phyloP scores from a whole-genome alignment of 2,113 vertebrate genomes.

The Heloderma charlesbogerti region DNA sequence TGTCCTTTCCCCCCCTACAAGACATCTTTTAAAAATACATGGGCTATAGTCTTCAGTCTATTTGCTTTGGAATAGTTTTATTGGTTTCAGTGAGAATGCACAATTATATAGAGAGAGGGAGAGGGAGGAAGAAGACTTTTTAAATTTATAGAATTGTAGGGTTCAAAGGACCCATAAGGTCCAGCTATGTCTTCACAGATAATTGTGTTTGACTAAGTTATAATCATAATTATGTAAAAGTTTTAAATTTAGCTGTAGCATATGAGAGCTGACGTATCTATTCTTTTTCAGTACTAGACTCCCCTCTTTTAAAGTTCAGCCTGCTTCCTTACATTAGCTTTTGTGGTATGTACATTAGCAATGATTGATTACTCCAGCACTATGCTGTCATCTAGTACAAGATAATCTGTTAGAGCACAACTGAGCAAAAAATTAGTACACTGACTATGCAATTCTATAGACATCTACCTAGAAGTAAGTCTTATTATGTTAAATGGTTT shows the following conservation, averaged over 20 bases:
- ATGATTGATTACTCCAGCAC: not conserved
- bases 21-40: too few relatives aligned
- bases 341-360: not conserved
- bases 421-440: not conserved
- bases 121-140: too few relatives aligned
- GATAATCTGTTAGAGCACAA: not conserved
- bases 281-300: not conserved
- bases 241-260: not conserved
- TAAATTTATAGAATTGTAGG: not conserved
- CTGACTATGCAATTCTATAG: not conserved
- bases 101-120: not conserved
- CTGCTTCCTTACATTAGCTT: not conserved
- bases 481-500: too few relatives aligned
- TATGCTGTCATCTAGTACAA: not conserved
- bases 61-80: not conserved
- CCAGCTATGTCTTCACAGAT: not conserved
- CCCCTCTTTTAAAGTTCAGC: not conserved
- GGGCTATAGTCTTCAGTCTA: not conserved
- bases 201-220: not conserved
- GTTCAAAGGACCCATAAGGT: too few relatives aligned
- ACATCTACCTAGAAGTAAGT: not conserved
- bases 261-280: not conserved
- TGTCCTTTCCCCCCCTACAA: not conserved
- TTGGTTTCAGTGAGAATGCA: not conserved
- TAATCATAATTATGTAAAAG: not conserved